A percentile compares a stretch with the other conserved stretches of the same genome.
phyloP scores from a whole-genome alignment of 2,113 vertebrate species.

The Pelodiscus sinensis region DNA sequence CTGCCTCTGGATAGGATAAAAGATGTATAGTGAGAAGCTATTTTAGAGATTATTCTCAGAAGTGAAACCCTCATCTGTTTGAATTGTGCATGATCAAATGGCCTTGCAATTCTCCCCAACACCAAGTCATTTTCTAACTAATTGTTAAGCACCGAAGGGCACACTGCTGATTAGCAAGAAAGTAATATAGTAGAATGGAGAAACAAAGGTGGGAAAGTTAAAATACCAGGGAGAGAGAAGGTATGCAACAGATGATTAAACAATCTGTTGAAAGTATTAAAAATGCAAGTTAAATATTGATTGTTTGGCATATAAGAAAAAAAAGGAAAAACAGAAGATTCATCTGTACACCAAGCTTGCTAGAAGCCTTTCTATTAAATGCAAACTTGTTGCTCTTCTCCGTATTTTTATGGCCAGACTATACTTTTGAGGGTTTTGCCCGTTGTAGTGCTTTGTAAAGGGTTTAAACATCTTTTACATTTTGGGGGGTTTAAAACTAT shows the following conservation, averaged over 20 bases:
- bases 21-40: not conserved
- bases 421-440: not conserved
- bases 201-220: fast-evolving
- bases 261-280: not conserved
- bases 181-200: not conserved
- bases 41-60: not conserved
- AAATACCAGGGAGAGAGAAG: not conserved
- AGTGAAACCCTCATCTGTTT: fast-evolving
- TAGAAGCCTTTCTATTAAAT: not conserved
- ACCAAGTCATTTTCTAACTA: not conserved
- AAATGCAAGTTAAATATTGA: not conserved
- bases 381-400: not conserved
- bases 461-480: not conserved
- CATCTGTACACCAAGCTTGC: not conserved
- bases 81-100: not conserved
- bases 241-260: not conserved
- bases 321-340: not conserved
- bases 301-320: not conserved
- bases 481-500: not conserved
- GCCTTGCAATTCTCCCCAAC: constrained; percentile 6
- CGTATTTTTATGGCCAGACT: not conserved
- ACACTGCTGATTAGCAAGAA: not conserved
- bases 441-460: not conserved
- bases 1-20: not conserved
- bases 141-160: not conserved